phyloP scores from a whole-genome alignment of 2,797 vertebrate species.

The Psittacula derbiana region DNA sequence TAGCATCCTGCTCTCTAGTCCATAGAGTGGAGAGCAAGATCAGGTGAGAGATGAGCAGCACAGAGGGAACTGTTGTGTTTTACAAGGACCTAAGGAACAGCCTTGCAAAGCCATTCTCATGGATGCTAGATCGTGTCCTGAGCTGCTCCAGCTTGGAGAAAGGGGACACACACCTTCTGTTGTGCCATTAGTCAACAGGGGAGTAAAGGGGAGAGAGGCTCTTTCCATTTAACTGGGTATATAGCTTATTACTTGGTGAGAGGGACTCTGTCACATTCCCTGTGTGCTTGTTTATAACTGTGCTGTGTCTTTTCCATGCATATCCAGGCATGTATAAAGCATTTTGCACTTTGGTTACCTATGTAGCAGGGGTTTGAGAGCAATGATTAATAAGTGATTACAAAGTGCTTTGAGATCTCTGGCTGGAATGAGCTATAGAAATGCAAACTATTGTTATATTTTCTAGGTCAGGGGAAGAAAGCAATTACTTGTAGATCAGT shows the following conservation, averaged over 20 bases:
- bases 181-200: too few relatives aligned
- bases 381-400: background rate
- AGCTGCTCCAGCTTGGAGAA: background rate
- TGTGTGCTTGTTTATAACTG: background rate
- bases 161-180: rapidly evolving
- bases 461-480: background rate
- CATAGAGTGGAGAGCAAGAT: background rate
- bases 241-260: background rate
- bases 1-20: background rate
- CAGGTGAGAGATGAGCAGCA: background rate
- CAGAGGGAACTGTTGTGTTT: background rate
- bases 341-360: background rate
- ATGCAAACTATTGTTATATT: background rate
- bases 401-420: background rate
- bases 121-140: background rate
- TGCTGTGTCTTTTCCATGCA: background rate
- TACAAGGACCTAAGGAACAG: background rate
- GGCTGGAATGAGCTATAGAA: background rate
- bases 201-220: background rate
- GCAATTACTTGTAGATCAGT: background rate
- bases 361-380: background rate
- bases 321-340: background rate
- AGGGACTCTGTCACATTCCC: background rate
- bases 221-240: background rate
- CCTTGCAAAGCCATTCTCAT: background rate